These are phyloP conservation scores for Petaurus breviceps DNA, from an alignment of 2,113 vertebrate genomes.

Conservation along the genomic window DNA sequence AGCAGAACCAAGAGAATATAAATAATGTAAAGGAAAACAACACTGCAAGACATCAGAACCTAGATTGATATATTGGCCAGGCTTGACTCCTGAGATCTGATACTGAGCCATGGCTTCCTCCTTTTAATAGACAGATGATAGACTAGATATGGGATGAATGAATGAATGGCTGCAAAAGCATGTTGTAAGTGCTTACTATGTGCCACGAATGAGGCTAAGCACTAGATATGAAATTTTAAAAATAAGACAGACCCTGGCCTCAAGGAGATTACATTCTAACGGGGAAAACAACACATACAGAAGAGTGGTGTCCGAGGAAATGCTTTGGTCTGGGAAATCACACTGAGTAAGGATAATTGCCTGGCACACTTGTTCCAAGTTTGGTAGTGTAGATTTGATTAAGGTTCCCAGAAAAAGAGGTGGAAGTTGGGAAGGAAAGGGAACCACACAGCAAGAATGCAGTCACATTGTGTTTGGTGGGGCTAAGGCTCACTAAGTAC, in stretches of 20 bases:
- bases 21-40: not conserved
- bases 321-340: not conserved
- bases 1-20: not conserved
- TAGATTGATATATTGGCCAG: not conserved
- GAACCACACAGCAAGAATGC: not conserved
- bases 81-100: not conserved
- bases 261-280: not conserved
- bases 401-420: not conserved
- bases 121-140: not conserved
- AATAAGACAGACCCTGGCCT: not conserved
- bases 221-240: not conserved
- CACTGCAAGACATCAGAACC: not conserved
- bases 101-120: not conserved
- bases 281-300: not conserved
- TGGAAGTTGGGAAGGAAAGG: not conserved
- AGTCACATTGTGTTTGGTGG: not conserved
- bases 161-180: not conserved
- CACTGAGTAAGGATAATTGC: not conserved
- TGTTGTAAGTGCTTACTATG: not conserved
- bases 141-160: not conserved
- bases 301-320: not conserved
- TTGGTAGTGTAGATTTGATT: not conserved
- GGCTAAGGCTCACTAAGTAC: not conserved
- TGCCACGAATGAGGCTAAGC: not conserved
- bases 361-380: not conserved